Evolutionary conservation across 1,140 invertebrate genomes (phyloP), one percentile per base, ranked within the genome.

Genomic region (Helicoverpa armigera): DNA sequence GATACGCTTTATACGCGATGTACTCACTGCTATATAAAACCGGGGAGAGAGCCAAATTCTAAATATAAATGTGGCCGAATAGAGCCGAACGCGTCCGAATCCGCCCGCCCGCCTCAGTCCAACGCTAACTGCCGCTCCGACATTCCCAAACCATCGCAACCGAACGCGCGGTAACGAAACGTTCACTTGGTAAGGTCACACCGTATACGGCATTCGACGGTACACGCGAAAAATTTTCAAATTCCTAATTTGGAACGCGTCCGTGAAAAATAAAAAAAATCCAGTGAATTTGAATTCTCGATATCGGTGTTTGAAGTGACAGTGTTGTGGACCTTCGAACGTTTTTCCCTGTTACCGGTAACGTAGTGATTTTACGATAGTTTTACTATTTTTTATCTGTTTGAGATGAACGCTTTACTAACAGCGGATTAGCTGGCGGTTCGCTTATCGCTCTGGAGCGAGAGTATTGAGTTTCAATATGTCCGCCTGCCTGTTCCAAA

Each of bases 21-120:
- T 94, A 94, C 92, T 94, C 93, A 94, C 91, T 91, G 87, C 93
- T 94, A 94, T 94, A 94, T 94, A 94, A 94, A 94, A 94, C 93
- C 91, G 91, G 92, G 92, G 92, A 90, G 91, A 92, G 91, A 88
- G 93, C 93, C 93, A 94, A 94, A 91, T 89, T 94, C 93, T 94
- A 94, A 93, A 94, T 88, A 89, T 94, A 94, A 93, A 89, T 91
- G 89, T 85, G 85, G 83, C 86, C 92, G 92, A 94, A 90, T 86
- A 84, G 63, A 87, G 77, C 90, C 93, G 93, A 93, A 85, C 81
- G 85, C 85, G 67, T 76, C 86, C 92, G 93, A 94, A 86, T 72
- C 86, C 90, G 93, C 92, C 92, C 93, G 92, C 91, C 93, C 91
- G 90, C 92, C 89, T 92, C 92, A 94, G 93, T 94, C 90, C 90